Evolutionary conservation across 2,888 invertebrate genomes (phyloP).

Genomic region (Amiota mariae): DNA sequence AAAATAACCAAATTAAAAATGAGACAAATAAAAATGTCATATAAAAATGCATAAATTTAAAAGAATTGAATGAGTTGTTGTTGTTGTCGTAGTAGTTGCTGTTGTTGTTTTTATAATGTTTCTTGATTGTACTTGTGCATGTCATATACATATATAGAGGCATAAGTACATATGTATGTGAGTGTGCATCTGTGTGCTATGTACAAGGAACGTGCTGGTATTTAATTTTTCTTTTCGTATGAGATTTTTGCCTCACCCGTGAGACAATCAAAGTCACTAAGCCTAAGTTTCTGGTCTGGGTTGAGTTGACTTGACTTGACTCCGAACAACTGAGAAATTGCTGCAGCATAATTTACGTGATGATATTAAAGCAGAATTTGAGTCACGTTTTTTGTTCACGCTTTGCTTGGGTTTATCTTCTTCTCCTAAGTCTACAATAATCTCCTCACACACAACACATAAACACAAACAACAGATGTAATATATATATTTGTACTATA

Average conservation of each 20-base stretch:
- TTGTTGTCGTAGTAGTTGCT: constrained; percentile 7
- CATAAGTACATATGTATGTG: constrained; percentile 7
- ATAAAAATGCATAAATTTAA: constrained; percentile 26
- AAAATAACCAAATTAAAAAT: constrained; percentile 17
- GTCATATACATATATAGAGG: constrained; percentile 33
- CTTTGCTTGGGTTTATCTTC: constrained; percentile 27
- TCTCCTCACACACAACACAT: not conserved
- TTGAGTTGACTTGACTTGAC: no score
- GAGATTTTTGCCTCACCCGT: no score
- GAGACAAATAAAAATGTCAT: constrained; percentile 23
- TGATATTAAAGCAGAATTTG: constrained; percentile 62
- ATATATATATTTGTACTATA: not conserved
- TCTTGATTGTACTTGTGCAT: constrained; percentile 1
- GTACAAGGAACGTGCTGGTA: constrained; percentile 63
- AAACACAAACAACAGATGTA: not conserved
- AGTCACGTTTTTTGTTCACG: constrained; percentile 67
- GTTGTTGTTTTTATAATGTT: constrained; percentile 12
- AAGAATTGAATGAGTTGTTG: constrained; percentile 1
- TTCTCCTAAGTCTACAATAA: not conserved
- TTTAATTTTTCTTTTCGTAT: constrained; percentile 41
- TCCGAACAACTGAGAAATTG: constrained; percentile 8
- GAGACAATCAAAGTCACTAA: not conserved
- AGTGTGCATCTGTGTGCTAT: not conserved
- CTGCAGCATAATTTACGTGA: constrained; percentile 63
- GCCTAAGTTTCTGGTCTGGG: constrained; percentile 24